A percentile compares a stretch with the other conserved stretches of the same genome.
Conservation (phyloP, 2,888 invertebrate genomes). For the Catonia carolina region DNA sequence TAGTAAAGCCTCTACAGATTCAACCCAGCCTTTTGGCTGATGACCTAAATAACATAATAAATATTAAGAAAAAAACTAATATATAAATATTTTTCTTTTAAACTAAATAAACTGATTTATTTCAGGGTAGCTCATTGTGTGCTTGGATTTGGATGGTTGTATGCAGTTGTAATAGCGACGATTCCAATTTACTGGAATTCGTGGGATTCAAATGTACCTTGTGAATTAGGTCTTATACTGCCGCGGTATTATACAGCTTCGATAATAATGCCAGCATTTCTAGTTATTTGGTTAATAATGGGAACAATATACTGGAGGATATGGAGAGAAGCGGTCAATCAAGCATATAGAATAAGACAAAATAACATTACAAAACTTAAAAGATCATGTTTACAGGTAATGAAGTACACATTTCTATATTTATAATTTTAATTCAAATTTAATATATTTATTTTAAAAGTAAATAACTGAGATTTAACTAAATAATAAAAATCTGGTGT, state of each 20-base stretch:
- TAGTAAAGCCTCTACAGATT: too few relatives aligned
- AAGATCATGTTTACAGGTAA: conserved; percentile 49
- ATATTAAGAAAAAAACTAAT: too few relatives aligned
- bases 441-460: too few relatives aligned
- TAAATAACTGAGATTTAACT: too few relatives aligned
- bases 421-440: too few relatives aligned
- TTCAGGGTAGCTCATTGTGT: conserved; percentile 51
- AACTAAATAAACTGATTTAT: not conserved
- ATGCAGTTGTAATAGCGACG: conserved; percentile 58
- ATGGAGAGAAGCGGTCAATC: conserved; percentile 58
- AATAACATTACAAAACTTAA: conserved; percentile 48
- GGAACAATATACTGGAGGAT: conserved; percentile 68
- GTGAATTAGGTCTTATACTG: conserved; percentile 51
- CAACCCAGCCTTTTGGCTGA: too few relatives aligned
- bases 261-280: conserved; percentile 62
- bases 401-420: too few relatives aligned
- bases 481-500: too few relatives aligned
- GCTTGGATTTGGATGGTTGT: conserved; percentile 60
- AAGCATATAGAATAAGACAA: conserved; percentile 59
- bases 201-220: conserved; percentile 54
- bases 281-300: conserved; percentile 67
- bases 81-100: too few relatives aligned
- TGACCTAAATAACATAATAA: too few relatives aligned
- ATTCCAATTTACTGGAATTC: conserved; percentile 74
- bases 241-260: conserved; percentile 43